Evolutionary conservation across 2,888 invertebrate genomes (phyloP).

Genomic region (Branchinecta sandiegonensis): DNA sequence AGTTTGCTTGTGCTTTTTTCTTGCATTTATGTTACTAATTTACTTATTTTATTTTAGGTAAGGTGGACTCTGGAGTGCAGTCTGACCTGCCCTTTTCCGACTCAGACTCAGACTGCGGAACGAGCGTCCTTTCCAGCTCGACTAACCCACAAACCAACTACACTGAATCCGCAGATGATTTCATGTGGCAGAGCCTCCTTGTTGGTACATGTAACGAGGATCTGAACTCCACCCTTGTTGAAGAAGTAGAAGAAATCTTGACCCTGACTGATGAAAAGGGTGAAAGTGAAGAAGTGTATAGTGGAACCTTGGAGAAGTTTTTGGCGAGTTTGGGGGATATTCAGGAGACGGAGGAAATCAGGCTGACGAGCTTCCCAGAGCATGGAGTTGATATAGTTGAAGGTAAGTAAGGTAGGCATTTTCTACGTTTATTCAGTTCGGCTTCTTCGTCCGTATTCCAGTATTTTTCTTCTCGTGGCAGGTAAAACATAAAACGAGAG

Average conservation of each 20-base stretch:
- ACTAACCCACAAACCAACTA: not conserved
- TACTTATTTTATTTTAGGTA: not conserved
- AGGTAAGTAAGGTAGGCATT: not conserved
- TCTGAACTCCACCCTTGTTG: not conserved
- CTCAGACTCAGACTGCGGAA: slow-evolving; percentile 4
- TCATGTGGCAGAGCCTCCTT: not conserved
- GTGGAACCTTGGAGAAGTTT: not conserved
- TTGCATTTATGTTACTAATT: too few species aligned
- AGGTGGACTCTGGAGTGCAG: not conserved
- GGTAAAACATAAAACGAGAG: too few species aligned
- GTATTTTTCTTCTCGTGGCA: too few species aligned
- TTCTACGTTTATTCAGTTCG: too few species aligned
- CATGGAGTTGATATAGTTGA: slow-evolving; percentile 12
- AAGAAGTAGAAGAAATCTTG: slow-evolving; percentile 13
- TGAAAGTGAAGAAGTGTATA: not conserved
- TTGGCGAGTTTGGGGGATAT: not conserved
- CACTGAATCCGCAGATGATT: not conserved
- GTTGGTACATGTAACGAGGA: not conserved
- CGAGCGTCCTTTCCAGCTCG: not conserved
- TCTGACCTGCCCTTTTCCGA: not conserved
- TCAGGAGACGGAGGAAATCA: not conserved
- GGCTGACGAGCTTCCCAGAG: not conserved
- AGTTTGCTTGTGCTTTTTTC: too few species aligned
- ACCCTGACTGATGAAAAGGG: not conserved
- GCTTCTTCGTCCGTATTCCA: too few species aligned